These are phyloP conservation scores for Proisotoma minuta DNA, from an alignment of 2,888 invertebrate genomes.

Conservation along the genomic window DNA sequence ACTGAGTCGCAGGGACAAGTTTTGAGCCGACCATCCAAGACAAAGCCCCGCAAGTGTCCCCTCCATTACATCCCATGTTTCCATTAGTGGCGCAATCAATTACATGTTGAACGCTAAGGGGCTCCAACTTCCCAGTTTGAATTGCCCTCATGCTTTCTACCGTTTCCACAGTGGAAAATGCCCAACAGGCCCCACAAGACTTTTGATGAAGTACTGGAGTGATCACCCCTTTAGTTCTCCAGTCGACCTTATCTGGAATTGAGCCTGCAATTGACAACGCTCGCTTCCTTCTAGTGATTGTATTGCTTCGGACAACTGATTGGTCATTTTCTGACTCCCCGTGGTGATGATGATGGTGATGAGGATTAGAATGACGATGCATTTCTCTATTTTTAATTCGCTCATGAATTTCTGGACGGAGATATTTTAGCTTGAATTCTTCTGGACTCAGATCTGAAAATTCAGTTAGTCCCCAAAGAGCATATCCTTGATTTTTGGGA, in stretches of 20 bases:
- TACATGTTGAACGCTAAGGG: conserved; percentile 69
- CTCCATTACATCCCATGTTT: conserved; percentile 72
- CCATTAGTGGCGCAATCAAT: conserved; percentile 73
- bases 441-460: conserved; percentile 61
- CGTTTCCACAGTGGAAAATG: conserved; percentile 70
- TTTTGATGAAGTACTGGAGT: conserved; percentile 67
- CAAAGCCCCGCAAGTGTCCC: conserved; percentile 72
- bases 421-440: conserved; percentile 58
- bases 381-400: conserved; percentile 34
- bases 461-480: conserved; percentile 59
- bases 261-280: conserved; percentile 35
- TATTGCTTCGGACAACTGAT: conserved; percentile 13
- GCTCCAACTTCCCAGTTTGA: conserved; percentile 58
- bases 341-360: conserved; percentile 23
- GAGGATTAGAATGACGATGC: conserved; percentile 20
- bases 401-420: conserved; percentile 49
- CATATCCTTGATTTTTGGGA: conserved; percentile 49
- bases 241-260: conserved; percentile 57
- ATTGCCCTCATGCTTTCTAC: conserved; percentile 73
- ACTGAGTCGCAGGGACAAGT: conserved; percentile 39
- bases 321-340: conserved; percentile 1
- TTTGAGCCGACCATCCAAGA: conserved; percentile 59
- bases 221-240: conserved; percentile 63
- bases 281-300: conserved; percentile 32
- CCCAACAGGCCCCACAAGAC: conserved; percentile 80